Evolutionary conservation across 2,888 invertebrate species (phyloP).

Genomic region (Cataglyphis rosenhaueri): DNA sequence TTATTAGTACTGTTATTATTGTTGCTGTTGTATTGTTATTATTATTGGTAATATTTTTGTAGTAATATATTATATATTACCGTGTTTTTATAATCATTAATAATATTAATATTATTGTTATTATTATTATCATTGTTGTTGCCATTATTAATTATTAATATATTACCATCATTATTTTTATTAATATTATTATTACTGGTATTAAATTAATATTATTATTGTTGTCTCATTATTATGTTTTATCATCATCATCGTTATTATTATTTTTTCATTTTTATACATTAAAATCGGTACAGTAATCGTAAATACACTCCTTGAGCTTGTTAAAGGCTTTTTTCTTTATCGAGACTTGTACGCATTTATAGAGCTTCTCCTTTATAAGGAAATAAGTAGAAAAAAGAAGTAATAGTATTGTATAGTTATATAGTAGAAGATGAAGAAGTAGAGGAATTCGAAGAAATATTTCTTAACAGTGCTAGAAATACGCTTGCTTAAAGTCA

Average conservation of each 20-base stretch:
- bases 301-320: slow-evolving; percentile 81
- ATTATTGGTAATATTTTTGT: slow-evolving; percentile 61
- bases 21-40: slow-evolving; percentile 60
- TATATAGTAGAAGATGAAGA: slow-evolving; percentile 59
- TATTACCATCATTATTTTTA: slow-evolving; percentile 50
- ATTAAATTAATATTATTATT: slow-evolving; percentile 56
- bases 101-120: slow-evolving; percentile 56
- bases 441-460: slow-evolving; percentile 65
- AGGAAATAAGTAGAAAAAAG: slow-evolving; percentile 62
- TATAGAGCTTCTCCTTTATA: slow-evolving; percentile 59
- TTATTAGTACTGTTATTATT: slow-evolving; percentile 53
- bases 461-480: slow-evolving; percentile 67
- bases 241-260: slow-evolving; percentile 25
- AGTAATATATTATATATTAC: slow-evolving; percentile 56
- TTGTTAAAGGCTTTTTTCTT: slow-evolving; percentile 79
- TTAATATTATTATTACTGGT: slow-evolving; percentile 43
- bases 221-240: slow-evolving; percentile 49
- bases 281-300: slow-evolving; percentile 75
- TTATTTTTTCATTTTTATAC: slow-evolving; percentile 69
- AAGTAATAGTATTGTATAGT: slow-evolving; percentile 33
- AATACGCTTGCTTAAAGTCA: slow-evolving; percentile 68
- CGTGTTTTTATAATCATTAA: slow-evolving; percentile 53
- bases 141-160: slow-evolving; percentile 29
- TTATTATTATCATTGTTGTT: slow-evolving; percentile 50
- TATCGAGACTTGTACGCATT: slow-evolving; percentile 65